Evolutionary conservation across 2,888 invertebrate genomes (phyloP), one percentile per base, ranked within the genome.

Genomic region (Clunio marinus): DNA sequence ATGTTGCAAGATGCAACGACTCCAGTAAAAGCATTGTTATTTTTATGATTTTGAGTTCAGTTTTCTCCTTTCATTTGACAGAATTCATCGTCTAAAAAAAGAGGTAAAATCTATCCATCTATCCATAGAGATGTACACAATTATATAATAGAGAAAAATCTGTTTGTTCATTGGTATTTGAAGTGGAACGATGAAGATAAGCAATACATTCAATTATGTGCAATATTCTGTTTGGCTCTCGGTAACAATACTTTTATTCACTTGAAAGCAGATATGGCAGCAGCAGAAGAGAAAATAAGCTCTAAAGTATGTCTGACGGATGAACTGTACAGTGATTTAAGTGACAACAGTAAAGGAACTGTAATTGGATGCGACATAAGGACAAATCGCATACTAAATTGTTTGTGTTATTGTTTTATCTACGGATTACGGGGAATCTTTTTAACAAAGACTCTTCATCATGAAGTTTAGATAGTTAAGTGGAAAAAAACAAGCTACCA

Each of bases 151-250:
- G 45, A 41, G 62, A 41, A 37, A 60, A 60, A 37, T 60, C 24
- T 60, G 35, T 32, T 55, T 66, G 51, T 35, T 66, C 66, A 55
- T 32, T 66, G 66, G 17, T 32, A 66, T 22, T 55, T 66, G 24
- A 46, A 66, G 66, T 66, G 66, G 55, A 66, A 66, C 66, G 35
- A 66, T 66, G n/a, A 13, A 55, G 51, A 66, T 35, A 66, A 55
- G 55, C 8, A 25, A 66, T 46, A 66, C 28, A 46, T 66, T 66
- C 66, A 66, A 66, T 66, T 66, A 66, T 55, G 35, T 65, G 46
- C 63, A 65, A 55, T 66, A 66, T 24, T 27, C 57, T 27, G 27
- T 25, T 57, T 27, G n/a, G n/a, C 45, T 45, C 20, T 24, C 45
- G 13, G 15, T 35, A 59, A 59, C 59, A 59, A 59, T 27, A 15